Base-by-base conservation (phyloP, 2,888 invertebrate species). In the Drosophila kuntzei region DNA sequence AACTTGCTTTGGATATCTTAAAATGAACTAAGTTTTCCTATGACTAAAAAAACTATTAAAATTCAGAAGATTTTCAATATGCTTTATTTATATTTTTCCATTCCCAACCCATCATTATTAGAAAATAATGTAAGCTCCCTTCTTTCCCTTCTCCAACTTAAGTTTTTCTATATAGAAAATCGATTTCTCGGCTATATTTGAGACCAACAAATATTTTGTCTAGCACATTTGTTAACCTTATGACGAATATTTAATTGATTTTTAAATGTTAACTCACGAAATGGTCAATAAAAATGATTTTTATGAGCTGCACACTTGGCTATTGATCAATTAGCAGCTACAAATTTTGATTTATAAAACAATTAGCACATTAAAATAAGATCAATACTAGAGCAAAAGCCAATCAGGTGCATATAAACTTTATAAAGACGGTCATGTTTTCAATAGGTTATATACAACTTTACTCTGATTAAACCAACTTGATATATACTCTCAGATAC, bases 311-410 rank as follows among this genome's bases (percentile, higher is more conserved):
- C 58, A 39, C 61, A 53, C 32, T 69, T 29, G 25, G 51, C 53
- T 66, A 67, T 69, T 55, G 46, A 66, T 53, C 69, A 72, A 85
- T 85, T 85, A 81, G 71, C 77, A 67, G 59, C 63, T 59, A 29
- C 46, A 43, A 43, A 36, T 62, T 22, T 62, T 58, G 63, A 67
- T 71, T 77, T 51, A 57, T 60, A 22, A 47, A 61, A 39, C 44
- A 71, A 77, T 81, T 81, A 85, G 59, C 85, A 81, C 67, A 50
- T 75, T 65, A 18, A 61, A 75, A 55, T 37, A 22, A 61, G 58
- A 18, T 51, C 57, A 39, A 60, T 7, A 50, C 12, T n/a, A 16
- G 29, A 59, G 39, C 29, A 22, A 3, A 34, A 9, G 25, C 43
- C 47, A 14, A 20, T 43, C 32, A 22, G 12, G 9, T 58, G 39